Evolutionary conservation across 2,113 vertebrate species (phyloP), one percentile per base, ranked within the genome.

Genomic region (Podocnemis expansa): DNA sequence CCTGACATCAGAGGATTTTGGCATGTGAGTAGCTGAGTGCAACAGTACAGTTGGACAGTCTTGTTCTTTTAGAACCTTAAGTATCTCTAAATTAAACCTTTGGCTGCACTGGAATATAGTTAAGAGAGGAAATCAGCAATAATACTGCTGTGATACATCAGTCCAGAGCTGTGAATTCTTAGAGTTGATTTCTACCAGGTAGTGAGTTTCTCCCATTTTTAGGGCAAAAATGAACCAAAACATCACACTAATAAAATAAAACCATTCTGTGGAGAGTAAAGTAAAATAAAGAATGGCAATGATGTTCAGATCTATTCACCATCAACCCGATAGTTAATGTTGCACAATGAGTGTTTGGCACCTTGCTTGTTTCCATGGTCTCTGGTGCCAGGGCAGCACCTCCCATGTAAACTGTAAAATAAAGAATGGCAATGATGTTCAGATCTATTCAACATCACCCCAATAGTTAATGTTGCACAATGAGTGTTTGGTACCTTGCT

Each of bases 101-200:
- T 8, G 10, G 11, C 12, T 76, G 73, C 73, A 45, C 45, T 24
- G 41, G 41, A 85, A 51, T 34, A 17, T 34, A 38, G n/a, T 38
- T 70, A 70, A 5, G n/a, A 83, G 49, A 55, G 0, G 2, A 79
- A 63, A 80, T 63, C 49, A 34, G 12, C 76, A 80, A 91, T 27
- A 6, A 84, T 56, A 41, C 88, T 87, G 47, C 83, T 92, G 79
- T n/a, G 88, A 78, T 93, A 84, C 60, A 95, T 94, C 91, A 58
- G n/a, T 87, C 83, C 81, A 89, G 67, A 49, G 79, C n/a, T 58
- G 31, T 78, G 78, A 93, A 94, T 96, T 91, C 43, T 90, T 34
- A 92, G 25, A 63, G 87, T 70, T 52, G 9, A 85, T 91, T 94
- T 89, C 76, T 89, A 63, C 56, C 78, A 63, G 70, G 83, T 79